These are phyloP conservation scores for Pseudomyrmex gracilis DNA, from an alignment of 1,140 invertebrate genomes.

Conservation along the genomic window DNA sequence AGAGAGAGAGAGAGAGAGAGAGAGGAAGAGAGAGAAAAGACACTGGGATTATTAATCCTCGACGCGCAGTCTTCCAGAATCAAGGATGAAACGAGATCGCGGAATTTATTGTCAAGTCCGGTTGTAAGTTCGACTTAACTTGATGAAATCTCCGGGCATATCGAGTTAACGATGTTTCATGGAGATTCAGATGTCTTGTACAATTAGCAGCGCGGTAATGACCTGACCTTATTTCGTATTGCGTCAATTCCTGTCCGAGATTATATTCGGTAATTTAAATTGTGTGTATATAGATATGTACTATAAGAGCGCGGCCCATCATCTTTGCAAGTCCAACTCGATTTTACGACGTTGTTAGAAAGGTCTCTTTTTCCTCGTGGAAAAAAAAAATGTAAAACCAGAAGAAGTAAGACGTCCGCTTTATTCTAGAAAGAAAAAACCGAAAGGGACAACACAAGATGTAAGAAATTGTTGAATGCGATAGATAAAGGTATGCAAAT, in stretches of 20 bases:
- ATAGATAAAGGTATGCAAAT: background rate
- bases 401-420: background rate
- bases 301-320: background rate
- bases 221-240: slow-evolving; percentile 29
- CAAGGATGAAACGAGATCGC: slow-evolving; percentile 2
- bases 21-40: background rate
- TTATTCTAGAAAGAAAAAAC: background rate
- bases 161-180: slow-evolving; percentile 30
- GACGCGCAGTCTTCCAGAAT: background rate
- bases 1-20: too few species aligned
- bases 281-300: slow-evolving; percentile 21
- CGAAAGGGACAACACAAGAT: background rate
- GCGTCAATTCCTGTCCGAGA: slow-evolving; percentile 12
- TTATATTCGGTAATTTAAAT: slow-evolving; percentile 40
- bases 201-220: slow-evolving; percentile 41
- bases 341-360: background rate
- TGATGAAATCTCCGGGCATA: slow-evolving; percentile 29
- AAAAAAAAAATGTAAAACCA: slow-evolving; percentile 9
- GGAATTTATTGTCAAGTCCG: slow-evolving; percentile 1
- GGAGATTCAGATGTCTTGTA: slow-evolving; percentile 23
- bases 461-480: background rate
- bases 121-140: slow-evolving; percentile 38
- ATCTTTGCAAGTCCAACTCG: background rate
- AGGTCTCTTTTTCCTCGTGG: background rate
- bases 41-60: slow-evolving; percentile 23